These are phyloP conservation scores for Neofelis nebulosa DNA, from an alignment of 2,113 vertebrate genomes.

Conservation along the genomic window DNA sequence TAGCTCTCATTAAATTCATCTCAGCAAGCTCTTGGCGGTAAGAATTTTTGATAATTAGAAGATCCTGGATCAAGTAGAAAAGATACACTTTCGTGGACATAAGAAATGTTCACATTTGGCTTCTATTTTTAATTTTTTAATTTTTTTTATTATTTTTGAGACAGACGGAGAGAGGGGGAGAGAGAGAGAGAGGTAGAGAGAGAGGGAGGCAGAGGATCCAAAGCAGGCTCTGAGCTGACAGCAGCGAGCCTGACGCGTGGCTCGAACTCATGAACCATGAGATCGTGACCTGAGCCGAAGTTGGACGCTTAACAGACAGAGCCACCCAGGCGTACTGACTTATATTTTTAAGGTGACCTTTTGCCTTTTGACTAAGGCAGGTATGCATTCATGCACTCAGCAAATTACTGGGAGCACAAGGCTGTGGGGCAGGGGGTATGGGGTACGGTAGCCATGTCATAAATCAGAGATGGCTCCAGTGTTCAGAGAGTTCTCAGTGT, in stretches of 20 bases:
- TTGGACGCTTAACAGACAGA: too few species aligned
- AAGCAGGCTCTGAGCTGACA: too few species aligned
- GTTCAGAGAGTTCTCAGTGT: neutral
- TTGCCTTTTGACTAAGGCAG: neutral
- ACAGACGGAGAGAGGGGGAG: too few species aligned
- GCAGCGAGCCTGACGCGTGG: too few species aligned
- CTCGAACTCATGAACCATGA: too few species aligned
- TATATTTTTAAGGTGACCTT: neutral
- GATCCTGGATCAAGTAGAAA: neutral
- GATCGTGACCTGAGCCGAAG: too few species aligned
- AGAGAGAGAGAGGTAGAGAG: too few species aligned
- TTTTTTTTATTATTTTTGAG: too few species aligned
- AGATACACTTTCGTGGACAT: neutral
- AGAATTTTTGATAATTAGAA: slow-evolving; percentile 13
- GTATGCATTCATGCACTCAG: neutral
- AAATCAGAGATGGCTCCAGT: neutral
- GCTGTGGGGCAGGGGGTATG: too few species aligned
- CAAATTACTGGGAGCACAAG: neutral
- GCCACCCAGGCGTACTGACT: neutral
- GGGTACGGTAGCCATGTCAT: neutral
- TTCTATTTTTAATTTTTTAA: neutral
- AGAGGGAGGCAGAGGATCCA: too few species aligned
- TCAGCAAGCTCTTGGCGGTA: neutral
- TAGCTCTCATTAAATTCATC: neutral
- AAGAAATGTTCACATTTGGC: neutral